Conservation (phyloP, 2,888 invertebrate genomes). For the Meloe dianella region DNA sequence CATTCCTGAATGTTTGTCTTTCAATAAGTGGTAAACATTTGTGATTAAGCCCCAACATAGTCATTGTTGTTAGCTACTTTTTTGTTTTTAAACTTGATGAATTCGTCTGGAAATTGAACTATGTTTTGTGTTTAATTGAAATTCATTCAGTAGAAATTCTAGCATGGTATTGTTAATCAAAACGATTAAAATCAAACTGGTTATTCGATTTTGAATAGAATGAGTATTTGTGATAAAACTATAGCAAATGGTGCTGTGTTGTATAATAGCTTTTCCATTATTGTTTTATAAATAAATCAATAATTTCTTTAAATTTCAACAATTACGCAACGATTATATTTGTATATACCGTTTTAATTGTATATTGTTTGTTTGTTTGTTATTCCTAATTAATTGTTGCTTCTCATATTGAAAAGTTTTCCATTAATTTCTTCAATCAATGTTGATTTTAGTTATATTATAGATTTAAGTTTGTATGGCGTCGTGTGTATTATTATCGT, state of each 20-base stretch:
- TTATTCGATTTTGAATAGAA: neutral
- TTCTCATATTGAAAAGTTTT: slow-evolving; percentile 19
- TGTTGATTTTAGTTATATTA: neutral
- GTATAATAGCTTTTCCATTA: neutral
- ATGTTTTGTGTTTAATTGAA: too few species aligned
- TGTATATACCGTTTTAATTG: neutral
- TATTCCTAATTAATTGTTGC: slow-evolving; percentile 19
- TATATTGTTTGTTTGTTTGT: slow-evolving; percentile 20
- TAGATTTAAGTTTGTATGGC: slow-evolving; percentile 21
- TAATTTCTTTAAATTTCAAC: neutral
- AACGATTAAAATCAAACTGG: too few species aligned
- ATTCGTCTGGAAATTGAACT: too few species aligned
- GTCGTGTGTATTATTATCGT: neutral
- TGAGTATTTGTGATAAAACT: neutral
- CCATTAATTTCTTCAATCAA: neutral
- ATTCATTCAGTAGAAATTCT: too few species aligned
- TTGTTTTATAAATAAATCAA: neutral
- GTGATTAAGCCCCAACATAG: too few species aligned
- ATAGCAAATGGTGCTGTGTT: neutral
- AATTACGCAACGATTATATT: too few species aligned
- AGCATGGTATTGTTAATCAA: neutral
- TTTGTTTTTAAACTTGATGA: too few species aligned
- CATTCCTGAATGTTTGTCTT: neutral
- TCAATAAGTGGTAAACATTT: too few species aligned
- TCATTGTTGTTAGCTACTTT: too few species aligned